Base-by-base conservation (phyloP, 92 coral and sea anemone species). In the Palythoa heliodiscus region DNA sequence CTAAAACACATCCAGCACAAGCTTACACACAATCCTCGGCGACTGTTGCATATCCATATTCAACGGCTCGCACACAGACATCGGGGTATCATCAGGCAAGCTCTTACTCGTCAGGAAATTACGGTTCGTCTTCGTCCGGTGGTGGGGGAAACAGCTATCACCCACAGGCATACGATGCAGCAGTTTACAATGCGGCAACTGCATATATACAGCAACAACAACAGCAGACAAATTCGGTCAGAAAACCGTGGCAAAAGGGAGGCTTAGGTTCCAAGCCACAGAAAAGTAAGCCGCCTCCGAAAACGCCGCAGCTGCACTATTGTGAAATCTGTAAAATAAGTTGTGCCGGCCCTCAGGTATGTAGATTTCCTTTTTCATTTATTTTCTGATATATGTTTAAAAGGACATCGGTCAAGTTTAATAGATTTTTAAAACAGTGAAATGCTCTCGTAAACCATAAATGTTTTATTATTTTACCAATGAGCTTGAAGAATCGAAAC, bases 281-380 rank as follows among this genome's bases (percentile, higher is more conserved):
- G 58, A 87, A 95, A 84, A 95, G 95, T 1, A 95, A 95, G 74
- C 90, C 91, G 1, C 95, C 98, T 2, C 99, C 99, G 5, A 96
- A 95, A 68, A 96, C 95, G 35, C 99, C 95, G 6, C 99, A 96
- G 69, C 89, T 96, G 24, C 99, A 96, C 85, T 96, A 96, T 89
- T 96, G 99, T 90, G 99, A 96, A 78, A 93, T 96, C 25, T 96
- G 99, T 86, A 96, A 96, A 75, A 96, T 96, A 0, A 96, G 99
- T 72, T 96, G 99, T 81, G 99, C 99, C 67, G 99, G 99, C 1
- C 99, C 99, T 35, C 99, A 96, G 94, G 99, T 96, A 35, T 25
- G 73, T 69, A 69, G 10, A 63, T 63, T 7, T 60, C 4, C 7
- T 14, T 60, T 16, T 5, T 16, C 13, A 0, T 52, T 55, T 55